Conservation (phyloP, 2,797 vertebrate genomes). For the Picus viridis region DNA sequence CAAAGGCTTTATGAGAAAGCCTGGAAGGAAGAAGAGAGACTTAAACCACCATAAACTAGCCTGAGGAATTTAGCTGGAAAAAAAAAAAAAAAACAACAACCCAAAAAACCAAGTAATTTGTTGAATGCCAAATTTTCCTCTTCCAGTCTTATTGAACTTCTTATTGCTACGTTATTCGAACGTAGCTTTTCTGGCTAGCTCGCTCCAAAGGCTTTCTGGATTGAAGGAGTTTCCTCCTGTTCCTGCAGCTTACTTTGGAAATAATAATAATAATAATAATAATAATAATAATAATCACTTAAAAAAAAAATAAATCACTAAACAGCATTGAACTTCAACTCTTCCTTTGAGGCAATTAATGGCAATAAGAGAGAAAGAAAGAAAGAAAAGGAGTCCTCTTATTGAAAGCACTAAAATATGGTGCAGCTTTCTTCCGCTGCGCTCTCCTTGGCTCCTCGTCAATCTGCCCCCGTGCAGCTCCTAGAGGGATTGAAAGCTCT, state of each 20-base stretch:
- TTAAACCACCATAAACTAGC: not conserved
- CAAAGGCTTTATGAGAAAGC: not conserved
- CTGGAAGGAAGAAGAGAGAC: not conserved
- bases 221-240: not conserved
- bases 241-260: constrained; percentile 1
- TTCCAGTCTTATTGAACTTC: not conserved
- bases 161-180: not conserved
- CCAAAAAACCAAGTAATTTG: not conserved
- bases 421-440: not conserved
- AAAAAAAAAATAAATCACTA: not conserved
- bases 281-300: too few species aligned
- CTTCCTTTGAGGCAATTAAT: not conserved
- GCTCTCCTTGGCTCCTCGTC: not conserved
- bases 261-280: too few species aligned
- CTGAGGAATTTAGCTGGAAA: not conserved
- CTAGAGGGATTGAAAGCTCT: not conserved
- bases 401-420: constrained; percentile 4
- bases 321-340: not conserved
- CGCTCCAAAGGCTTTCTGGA: not conserved
- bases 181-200: not conserved
- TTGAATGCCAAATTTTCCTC: constrained; percentile 1
- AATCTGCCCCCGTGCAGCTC: not conserved
- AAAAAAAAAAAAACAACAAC: too few species aligned
- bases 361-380: not conserved
- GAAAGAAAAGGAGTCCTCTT: not conserved